Conservation (phyloP, 2,888 invertebrate species). For the Sussaba pulchella region DNA sequence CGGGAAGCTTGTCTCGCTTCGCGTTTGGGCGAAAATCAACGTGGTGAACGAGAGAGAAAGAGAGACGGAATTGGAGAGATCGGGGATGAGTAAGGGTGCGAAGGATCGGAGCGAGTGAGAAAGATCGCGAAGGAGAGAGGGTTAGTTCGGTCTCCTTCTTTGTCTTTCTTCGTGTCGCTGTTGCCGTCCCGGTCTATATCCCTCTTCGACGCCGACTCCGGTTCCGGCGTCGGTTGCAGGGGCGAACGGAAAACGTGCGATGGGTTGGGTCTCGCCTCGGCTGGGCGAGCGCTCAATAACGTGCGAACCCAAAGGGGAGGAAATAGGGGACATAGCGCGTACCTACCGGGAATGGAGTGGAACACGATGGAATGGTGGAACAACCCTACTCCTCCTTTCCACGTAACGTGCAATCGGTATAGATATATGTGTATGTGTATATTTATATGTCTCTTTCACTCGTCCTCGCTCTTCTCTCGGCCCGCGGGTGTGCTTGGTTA, state of each 20-base stretch:
- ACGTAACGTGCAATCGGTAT: too few relatives aligned
- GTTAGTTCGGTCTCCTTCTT: conserved; percentile 46
- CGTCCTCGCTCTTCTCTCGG: neutral
- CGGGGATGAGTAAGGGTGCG: conserved; percentile 70
- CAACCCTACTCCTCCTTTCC: conserved; percentile 65
- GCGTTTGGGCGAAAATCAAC: conserved; percentile 68
- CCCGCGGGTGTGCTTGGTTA: neutral
- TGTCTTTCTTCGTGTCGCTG: conserved; percentile 66
- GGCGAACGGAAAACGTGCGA: conserved; percentile 82
- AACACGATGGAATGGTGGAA: conserved; percentile 77
- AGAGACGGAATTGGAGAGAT: too few relatives aligned
- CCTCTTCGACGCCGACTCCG: conserved; percentile 69
- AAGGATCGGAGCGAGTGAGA: conserved; percentile 67
- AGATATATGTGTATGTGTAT: neutral
- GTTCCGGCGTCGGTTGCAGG: conserved; percentile 69
- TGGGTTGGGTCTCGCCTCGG: conserved; percentile 87
- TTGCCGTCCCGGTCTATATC: conserved; percentile 64
- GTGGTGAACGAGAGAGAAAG: too few relatives aligned
- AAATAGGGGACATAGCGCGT: conserved; percentile 79
- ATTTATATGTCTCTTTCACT: conserved; percentile 12
- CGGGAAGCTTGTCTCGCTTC: conserved; percentile 61
- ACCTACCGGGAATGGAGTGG: conserved; percentile 78
- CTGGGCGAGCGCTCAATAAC: conserved; percentile 88
- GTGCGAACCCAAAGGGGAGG: conserved; percentile 87
- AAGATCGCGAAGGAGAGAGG: neutral